A percentile compares a stretch with the other conserved stretches of the same genome.
These are phyloP conservation scores for Larimichthys crocea DNA, from an alignment of 2,113 vertebrate genomes.

Conservation along the genomic window DNA sequence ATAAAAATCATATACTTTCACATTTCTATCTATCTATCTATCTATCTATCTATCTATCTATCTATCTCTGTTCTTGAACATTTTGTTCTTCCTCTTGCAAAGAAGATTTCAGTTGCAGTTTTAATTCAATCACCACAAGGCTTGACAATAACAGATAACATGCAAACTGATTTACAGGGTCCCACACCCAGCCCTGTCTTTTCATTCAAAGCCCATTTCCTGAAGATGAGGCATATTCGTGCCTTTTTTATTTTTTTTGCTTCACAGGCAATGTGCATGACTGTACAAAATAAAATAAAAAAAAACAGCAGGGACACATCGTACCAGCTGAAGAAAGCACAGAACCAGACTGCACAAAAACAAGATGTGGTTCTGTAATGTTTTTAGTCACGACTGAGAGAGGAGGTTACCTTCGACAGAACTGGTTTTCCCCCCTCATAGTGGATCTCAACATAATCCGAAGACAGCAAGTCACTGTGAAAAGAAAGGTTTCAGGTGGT, in stretches of 20 bases:
- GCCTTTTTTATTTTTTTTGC: neutral
- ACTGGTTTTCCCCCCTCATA: slow-evolving; percentile 91
- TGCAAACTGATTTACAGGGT: slow-evolving; percentile 6
- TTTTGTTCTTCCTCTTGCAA: slow-evolving; percentile 10
- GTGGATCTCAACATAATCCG: slow-evolving; percentile 96
- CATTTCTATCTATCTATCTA: neutral
- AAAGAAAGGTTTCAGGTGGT: slow-evolving; percentile 57
- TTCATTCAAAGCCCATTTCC: neutral
- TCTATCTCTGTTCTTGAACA: slow-evolving; percentile 16
- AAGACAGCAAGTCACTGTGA: slow-evolving; percentile 93
- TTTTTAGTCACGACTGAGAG: neutral
- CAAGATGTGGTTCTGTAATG: neutral
- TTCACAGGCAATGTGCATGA: slow-evolving; percentile 1
- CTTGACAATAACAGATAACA: neutral
- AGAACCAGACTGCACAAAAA: slow-evolving; percentile 1
- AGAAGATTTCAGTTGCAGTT: neutral
- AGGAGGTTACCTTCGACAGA: slow-evolving; percentile 90
- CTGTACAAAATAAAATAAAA: neutral
- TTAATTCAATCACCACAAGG: neutral
- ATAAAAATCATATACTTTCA: neutral
- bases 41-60: slow-evolving; percentile 4
- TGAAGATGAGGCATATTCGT: neutral
- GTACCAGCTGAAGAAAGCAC: neutral
- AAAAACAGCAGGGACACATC: slow-evolving; percentile 8
- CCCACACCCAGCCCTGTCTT: neutral